Evolutionary conservation across 1,140 invertebrate species (phyloP).

Genomic region (Heliothis subflexa): DNA sequence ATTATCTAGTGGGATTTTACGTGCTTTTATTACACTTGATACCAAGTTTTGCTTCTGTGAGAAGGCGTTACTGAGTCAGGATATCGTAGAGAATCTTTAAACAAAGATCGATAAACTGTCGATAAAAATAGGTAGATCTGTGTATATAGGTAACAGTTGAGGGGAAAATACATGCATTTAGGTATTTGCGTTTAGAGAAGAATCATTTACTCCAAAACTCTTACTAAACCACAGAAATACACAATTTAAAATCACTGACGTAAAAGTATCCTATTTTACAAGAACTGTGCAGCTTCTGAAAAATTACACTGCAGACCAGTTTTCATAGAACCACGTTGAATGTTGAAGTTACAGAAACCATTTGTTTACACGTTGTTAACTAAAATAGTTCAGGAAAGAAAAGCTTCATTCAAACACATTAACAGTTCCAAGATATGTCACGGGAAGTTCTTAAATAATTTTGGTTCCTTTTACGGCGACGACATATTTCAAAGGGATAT

Average conservation of each 20-base stretch:
- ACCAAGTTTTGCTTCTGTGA: background rate
- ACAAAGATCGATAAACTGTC: too few species aligned
- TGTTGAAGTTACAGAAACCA: constrained; percentile 31
- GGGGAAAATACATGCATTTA: too few species aligned
- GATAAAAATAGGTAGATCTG: too few species aligned
- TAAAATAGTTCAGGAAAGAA: constrained; percentile 38
- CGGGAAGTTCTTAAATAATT: constrained; percentile 40
- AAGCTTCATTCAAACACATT: constrained; percentile 34
- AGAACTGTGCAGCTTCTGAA: background rate
- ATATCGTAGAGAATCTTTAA: too few species aligned
- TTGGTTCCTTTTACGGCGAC: constrained; percentile 39
- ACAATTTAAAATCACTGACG: background rate
- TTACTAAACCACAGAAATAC: background rate
- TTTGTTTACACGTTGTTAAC: constrained; percentile 30
- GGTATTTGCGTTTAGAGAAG: too few species aligned
- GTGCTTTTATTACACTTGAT: background rate
- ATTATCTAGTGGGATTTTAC: background rate
- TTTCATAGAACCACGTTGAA: constrained; percentile 15
- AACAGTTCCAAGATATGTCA: constrained; percentile 42
- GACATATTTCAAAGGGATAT: constrained; percentile 31
- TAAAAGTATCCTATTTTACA: background rate
- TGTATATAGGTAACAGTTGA: too few species aligned
- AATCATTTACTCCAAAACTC: background rate
- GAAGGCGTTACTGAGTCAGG: too few species aligned
- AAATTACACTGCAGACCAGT: background rate